Percentiles rank a stretch among this genome's conserved stretches.
These are phyloP conservation scores for Phyllotis vaccarum DNA, from an alignment of 2,797 vertebrate genomes.

Conservation along the genomic window DNA sequence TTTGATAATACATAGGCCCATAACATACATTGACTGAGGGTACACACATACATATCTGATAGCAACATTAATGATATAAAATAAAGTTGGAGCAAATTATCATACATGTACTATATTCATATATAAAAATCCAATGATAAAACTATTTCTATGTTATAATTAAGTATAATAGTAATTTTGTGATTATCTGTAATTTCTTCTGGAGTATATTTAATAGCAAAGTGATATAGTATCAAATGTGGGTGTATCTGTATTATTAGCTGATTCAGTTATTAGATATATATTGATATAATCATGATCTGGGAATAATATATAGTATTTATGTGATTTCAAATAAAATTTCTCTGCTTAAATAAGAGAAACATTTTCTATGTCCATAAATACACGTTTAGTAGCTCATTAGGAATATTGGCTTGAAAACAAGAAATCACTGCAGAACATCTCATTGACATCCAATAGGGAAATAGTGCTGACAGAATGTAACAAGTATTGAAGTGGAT, in stretches of 20 bases:
- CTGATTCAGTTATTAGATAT: neutral
- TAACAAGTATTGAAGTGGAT: conserved; percentile 67
- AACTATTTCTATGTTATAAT: neutral
- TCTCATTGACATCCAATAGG: conserved; percentile 78
- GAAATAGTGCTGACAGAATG: conserved; percentile 72
- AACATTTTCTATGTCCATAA: conserved; percentile 47
- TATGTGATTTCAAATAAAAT: conserved; percentile 54
- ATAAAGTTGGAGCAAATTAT: neutral
- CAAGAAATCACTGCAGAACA: neutral
- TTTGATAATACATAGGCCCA: neutral
- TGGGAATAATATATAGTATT: neutral
- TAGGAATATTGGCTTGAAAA: conserved; percentile 64
- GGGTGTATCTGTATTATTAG: neutral
- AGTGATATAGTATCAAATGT: neutral
- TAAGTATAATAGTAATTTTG: neutral
- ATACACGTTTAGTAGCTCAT: conserved; percentile 49
- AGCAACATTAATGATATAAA: neutral
- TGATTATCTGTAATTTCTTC: neutral
- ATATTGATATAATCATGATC: neutral
- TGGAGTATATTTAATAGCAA: neutral
- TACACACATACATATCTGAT: neutral
- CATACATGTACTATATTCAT: neutral
- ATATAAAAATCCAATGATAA: neutral
- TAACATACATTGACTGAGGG: neutral
- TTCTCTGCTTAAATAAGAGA: neutral